Evolutionary conservation across 2,888 invertebrate genomes (phyloP).

Genomic region (Bugulina stolonifera): DNA sequence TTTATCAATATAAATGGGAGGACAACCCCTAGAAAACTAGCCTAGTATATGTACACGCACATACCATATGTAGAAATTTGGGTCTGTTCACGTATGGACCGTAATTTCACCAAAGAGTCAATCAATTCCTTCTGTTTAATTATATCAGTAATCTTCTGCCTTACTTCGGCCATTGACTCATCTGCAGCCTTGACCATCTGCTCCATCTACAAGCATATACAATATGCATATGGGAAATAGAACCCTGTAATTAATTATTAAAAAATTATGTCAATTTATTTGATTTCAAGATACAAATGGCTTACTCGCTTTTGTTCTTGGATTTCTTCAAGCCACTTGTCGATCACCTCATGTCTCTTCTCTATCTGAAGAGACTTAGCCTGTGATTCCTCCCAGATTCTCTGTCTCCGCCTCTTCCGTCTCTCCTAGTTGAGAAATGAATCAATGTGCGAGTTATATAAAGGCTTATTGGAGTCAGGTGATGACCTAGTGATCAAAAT

Average conservation of each 20-base stretch:
- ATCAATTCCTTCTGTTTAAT: conserved; percentile 63
- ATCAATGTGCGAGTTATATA: neutral
- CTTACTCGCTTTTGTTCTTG: conserved; percentile 16
- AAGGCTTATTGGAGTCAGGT: too few relatives aligned
- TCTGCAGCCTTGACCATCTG: conserved; percentile 66
- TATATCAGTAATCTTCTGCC: conserved; percentile 66
- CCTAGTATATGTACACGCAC: too few relatives aligned
- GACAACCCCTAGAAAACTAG: too few relatives aligned
- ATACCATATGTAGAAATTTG: neutral
- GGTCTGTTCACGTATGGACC: conserved; percentile 61
- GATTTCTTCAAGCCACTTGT: neutral
- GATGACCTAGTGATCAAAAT: too few relatives aligned
- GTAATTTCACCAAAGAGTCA: conserved; percentile 62
- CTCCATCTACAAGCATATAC: conserved; percentile 57
- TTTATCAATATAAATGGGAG: too few relatives aligned
- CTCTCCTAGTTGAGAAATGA: neutral
- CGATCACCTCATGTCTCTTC: neutral
- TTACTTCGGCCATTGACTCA: conserved; percentile 65
- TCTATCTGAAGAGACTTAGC: neutral
- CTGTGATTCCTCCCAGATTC: neutral
- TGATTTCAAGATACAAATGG: too few relatives aligned
- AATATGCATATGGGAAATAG: too few relatives aligned
- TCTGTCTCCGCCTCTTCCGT: neutral
- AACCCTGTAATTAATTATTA: too few relatives aligned
- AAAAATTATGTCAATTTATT: too few relatives aligned